Evolutionary conservation across 1,140 invertebrate genomes (phyloP).

Genomic region (Heliothis virescens): DNA sequence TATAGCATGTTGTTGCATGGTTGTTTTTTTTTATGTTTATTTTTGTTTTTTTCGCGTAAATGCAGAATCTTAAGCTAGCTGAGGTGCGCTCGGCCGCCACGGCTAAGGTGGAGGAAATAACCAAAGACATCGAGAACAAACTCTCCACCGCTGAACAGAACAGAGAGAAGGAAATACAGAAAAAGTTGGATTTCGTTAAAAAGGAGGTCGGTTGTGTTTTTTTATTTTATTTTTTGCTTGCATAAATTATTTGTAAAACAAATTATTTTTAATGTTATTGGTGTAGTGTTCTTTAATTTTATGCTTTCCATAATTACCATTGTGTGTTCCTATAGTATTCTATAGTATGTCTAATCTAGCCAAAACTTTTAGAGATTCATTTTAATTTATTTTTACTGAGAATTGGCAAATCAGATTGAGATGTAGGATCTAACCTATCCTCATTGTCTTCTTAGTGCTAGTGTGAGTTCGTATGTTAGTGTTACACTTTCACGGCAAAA

Average conservation of each 20-base stretch:
- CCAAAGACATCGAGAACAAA: conserved; percentile 91
- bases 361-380: no score
- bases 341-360: no score
- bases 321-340: no score
- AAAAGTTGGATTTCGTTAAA: conserved; percentile 92
- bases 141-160: conserved; percentile 91
- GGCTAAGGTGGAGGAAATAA: conserved; percentile 89
- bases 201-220: conserved; percentile 88
- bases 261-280: no score
- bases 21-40: conserved; percentile 56
- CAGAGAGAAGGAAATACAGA: conserved; percentile 92
- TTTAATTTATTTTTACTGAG: no score
- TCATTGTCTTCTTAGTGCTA: no score
- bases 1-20: conserved; percentile 33
- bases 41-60: conserved; percentile 62
- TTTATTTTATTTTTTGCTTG: background rate
- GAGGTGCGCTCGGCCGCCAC: conserved; percentile 89
- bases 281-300: no score
- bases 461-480: no score
- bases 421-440: no score
- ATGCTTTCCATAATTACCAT: no score
- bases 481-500: no score
- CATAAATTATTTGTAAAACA: background rate
- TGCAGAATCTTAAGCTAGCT: conserved; percentile 89
- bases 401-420: no score